Conservation (phyloP, 2,113 vertebrate species). For the Tachycineta bicolor region DNA sequence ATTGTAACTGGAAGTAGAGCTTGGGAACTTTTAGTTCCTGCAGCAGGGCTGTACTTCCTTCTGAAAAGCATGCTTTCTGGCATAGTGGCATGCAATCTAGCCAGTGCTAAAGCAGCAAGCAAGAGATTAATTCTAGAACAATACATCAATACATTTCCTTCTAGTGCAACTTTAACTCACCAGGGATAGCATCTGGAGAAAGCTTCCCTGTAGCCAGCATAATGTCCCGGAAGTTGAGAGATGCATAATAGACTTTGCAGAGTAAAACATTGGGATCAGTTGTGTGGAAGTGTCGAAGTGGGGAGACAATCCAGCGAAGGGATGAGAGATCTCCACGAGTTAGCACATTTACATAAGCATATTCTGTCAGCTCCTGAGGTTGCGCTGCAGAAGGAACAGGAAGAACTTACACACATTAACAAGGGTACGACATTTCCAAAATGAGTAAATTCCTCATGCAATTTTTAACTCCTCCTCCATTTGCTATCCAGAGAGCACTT, state of each 20-base stretch:
- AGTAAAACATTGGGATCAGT: slow-evolving; percentile 67
- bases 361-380: slow-evolving; percentile 79
- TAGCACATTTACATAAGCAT: slow-evolving; percentile 89
- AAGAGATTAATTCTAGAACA: not conserved
- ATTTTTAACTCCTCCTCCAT: not conserved
- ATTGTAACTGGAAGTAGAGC: not conserved
- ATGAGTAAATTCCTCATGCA: not conserved
- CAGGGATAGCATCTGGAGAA: slow-evolving; percentile 93
- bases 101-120: not conserved
- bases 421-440: not conserved
- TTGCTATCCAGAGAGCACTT: not conserved
- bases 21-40: not conserved
- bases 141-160: not conserved
- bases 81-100: not conserved
- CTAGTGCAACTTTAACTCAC: slow-evolving; percentile 61
- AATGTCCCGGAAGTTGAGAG: slow-evolving; percentile 94
- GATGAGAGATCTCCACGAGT: slow-evolving; percentile 94
- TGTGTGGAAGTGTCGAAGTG: slow-evolving; percentile 74
- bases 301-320: slow-evolving; percentile 91
- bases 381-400: slow-evolving; percentile 68
- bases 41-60: not conserved
- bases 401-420: not conserved
- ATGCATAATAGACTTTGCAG: slow-evolving; percentile 88
- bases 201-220: slow-evolving; percentile 97
- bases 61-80: not conserved